Evolutionary conservation across 2,797 vertebrate genomes (phyloP), one percentile per base, ranked within the genome.

Genomic region (Takifugu ocellatus): DNA sequence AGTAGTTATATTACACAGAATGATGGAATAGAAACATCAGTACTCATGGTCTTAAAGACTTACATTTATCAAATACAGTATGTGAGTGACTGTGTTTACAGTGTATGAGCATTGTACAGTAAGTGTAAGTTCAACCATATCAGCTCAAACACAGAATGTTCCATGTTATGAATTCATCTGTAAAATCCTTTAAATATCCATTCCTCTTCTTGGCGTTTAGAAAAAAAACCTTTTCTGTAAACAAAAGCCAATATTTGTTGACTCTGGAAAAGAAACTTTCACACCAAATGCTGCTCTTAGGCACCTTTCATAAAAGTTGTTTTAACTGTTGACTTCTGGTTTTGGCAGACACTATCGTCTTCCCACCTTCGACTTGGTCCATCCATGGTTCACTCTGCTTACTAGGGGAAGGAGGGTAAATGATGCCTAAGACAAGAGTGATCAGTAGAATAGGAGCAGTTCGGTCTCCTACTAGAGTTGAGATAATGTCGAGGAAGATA

Each of bases 1-100:
- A 63, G 61, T 60, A 55, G 63, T 59, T 71, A 79, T 79, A 78
- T 81, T 82, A 83, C 76, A 89, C 64, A 58, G 57, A 72, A 64
- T 59, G 74, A 79, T 73, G 81, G 66, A 59, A 89, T 78, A 65
- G 47, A 79, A 74, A 79, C 54, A 48, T 77, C 59, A 65, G 63
- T 69, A 66, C 71, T 85, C 49, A 26, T 67, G 77, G 71, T 75
- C 70, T 72, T 59, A 52, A 70, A 72, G 58, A 72, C 73, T 70
- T 49, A 66, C 49, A 65, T 65, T 77, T 70, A 71, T 66, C 71
- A 75, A 80, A 60, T 77, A 71, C 67, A 76, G 62, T 61, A 31
- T 84, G 76, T 75, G 63, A 68, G 69, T 78, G 68, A 45, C 54
- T 74, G 63, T 72, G 74, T 76, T 74, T 71, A 53, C 59, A 58